Evolutionary conservation across 2,113 vertebrate genomes (phyloP).

Genomic region (Pteropus alecto): DNA sequence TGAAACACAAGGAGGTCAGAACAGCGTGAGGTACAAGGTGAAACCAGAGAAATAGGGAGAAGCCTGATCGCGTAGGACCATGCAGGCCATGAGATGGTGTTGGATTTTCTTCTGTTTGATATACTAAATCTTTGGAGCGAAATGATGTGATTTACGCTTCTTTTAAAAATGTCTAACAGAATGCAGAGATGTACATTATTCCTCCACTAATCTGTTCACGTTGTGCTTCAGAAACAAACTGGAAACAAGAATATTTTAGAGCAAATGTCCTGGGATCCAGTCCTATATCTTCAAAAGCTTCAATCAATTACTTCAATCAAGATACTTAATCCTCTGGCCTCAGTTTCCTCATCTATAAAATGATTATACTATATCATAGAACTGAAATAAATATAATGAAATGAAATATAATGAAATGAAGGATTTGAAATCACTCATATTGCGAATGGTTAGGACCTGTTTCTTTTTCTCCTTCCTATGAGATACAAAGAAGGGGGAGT

Average conservation of each 20-base stretch:
- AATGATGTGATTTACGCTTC: not conserved
- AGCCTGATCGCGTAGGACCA: accelerated
- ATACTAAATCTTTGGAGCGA: not conserved
- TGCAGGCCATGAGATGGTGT: not conserved
- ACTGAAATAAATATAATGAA: not conserved
- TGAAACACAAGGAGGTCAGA: not conserved
- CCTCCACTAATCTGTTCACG: not conserved
- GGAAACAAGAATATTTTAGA: not conserved
- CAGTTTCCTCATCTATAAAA: not conserved
- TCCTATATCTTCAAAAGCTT: not conserved
- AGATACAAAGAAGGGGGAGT: not conserved
- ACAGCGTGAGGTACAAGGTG: not conserved
- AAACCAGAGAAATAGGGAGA: not conserved
- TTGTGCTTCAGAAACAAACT: not conserved
- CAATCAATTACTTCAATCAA: not conserved
- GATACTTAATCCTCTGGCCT: not conserved
- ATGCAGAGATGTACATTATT: not conserved
- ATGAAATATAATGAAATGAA: not conserved
- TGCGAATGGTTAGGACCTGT: not conserved
- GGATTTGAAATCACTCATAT: not conserved
- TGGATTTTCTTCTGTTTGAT: not conserved
- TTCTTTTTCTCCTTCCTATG: not conserved
- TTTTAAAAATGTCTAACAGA: not conserved
- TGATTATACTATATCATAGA: not conserved
- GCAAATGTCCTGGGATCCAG: not conserved